A percentile compares a stretch with the other conserved stretches of the same genome.
phyloP scores from a whole-genome alignment of 1,140 invertebrate genomes.

The Papilio helenus region DNA sequence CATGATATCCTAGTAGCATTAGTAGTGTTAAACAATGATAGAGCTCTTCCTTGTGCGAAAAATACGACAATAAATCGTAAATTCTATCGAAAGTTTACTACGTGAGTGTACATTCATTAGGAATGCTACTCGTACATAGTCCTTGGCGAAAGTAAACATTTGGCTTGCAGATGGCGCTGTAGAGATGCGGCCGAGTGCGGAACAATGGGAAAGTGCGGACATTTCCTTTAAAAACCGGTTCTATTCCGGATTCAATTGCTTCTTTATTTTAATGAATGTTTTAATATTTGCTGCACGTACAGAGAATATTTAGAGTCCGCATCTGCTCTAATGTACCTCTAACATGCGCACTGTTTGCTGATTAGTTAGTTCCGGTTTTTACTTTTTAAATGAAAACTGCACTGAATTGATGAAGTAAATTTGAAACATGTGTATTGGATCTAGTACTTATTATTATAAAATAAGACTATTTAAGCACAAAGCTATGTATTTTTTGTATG shows the following conservation, averaged over 20 bases:
- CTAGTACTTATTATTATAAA: no score
- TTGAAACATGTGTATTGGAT: no score
- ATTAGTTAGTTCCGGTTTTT: slow-evolving; percentile 15
- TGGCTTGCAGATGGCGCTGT: slow-evolving; percentile 6
- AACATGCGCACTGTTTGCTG: not conserved
- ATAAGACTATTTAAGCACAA: no score
- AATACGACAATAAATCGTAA: not conserved
- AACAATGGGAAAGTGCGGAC: slow-evolving; percentile 16
- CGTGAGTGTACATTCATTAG: not conserved
- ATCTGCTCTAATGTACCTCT: not conserved
- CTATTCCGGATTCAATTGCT: slow-evolving; percentile 9
- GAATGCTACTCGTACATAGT: not conserved
- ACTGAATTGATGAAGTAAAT: not conserved
- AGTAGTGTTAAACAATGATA: no score
- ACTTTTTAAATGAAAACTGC: not conserved
- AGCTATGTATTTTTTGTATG: no score
- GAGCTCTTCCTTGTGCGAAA: not conserved
- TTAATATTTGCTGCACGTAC: slow-evolving; percentile 18
- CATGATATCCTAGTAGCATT: no score
- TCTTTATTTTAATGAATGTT: slow-evolving; percentile 10
- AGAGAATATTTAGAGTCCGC: not conserved
- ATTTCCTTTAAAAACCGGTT: slow-evolving; percentile 5
- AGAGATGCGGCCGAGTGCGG: not conserved
- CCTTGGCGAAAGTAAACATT: slow-evolving; percentile 20
- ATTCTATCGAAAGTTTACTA: not conserved